These are phyloP conservation scores for Tychaedon coryphoeus DNA, from an alignment of 2,113 vertebrate species.

Conservation along the genomic window DNA sequence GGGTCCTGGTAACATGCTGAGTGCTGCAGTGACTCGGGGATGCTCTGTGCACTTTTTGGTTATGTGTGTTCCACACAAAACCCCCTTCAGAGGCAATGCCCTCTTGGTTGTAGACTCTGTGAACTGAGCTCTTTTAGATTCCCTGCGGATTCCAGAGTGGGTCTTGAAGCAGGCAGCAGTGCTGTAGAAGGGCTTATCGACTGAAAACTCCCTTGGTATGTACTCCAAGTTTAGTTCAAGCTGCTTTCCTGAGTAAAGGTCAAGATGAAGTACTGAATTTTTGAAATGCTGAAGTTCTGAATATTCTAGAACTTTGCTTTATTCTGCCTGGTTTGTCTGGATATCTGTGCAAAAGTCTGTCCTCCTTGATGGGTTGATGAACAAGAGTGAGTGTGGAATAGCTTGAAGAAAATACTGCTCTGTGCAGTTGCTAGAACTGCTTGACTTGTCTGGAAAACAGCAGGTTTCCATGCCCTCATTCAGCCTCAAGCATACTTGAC, in stretches of 20 bases:
- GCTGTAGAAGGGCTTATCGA: background rate
- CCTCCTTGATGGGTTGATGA: background rate
- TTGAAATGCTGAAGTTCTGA: background rate
- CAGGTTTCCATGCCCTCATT: background rate
- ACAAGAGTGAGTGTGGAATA: background rate
- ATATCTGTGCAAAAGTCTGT: background rate
- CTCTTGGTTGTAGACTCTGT: background rate
- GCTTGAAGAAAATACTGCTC: background rate
- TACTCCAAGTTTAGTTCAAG: background rate
- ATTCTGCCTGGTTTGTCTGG: background rate
- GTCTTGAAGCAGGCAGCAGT: background rate
- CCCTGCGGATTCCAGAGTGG: background rate
- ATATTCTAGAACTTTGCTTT: background rate
- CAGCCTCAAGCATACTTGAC: background rate
- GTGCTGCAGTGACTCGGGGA: background rate
- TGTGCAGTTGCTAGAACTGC: background rate
- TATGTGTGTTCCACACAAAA: background rate
- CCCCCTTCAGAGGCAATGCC: background rate
- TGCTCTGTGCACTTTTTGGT: background rate
- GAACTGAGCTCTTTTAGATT: background rate
- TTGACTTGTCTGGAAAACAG: background rate
- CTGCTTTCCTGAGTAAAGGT: conserved; percentile 1
- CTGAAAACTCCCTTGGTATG: background rate
- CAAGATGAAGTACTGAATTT: conserved; percentile 14
- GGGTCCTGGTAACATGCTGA: background rate